Conservation (phyloP, 30 jellyfish, hydroid and myxozoan species). For the Aurelia aurita region DNA sequence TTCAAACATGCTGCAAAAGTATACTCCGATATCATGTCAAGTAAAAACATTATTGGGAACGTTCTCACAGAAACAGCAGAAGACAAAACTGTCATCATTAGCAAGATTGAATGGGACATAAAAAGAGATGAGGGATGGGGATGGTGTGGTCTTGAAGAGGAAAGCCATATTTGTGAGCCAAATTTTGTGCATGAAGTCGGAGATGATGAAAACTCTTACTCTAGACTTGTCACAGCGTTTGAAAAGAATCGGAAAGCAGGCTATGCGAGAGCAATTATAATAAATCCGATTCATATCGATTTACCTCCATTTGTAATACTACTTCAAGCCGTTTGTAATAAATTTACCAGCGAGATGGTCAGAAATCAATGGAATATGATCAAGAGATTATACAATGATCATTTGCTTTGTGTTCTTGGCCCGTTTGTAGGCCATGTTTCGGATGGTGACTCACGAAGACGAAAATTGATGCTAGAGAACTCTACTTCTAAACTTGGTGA, state of each 20-base stretch:
- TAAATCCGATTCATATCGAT: slow-evolving; percentile 35
- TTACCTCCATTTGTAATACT: slow-evolving; percentile 44
- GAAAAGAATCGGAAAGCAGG: slow-evolving; percentile 2
- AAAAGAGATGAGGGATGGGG: slow-evolving; percentile 60
- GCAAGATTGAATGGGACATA: slow-evolving; percentile 32
- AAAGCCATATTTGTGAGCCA: slow-evolving; percentile 16
- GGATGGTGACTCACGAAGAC: slow-evolving; percentile 58
- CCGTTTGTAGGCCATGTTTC: slow-evolving; percentile 76
- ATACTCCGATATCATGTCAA: background rate
- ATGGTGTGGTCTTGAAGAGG: slow-evolving; percentile 38
- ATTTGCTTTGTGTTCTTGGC: slow-evolving; percentile 46
- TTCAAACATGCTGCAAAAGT: slow-evolving; percentile 10
- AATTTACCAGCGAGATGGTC: background rate
- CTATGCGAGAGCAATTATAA: slow-evolving; percentile 6
- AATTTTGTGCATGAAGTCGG: slow-evolving; percentile 30
- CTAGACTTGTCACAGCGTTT: slow-evolving; percentile 11
- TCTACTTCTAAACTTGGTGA: slow-evolving; percentile 28
- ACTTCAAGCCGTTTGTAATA: slow-evolving; percentile 34
- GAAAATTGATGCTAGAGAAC: slow-evolving; percentile 16
- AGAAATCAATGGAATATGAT: slow-evolving; percentile 28
- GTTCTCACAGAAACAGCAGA: slow-evolving; percentile 38
- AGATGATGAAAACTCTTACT: slow-evolving; percentile 24
- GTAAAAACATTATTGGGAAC: slow-evolving; percentile 14
- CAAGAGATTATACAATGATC: slow-evolving; percentile 15
- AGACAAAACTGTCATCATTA: slow-evolving; percentile 38